Conservation (phyloP, 2,797 vertebrate species). For the Microctenopoma steveboyesi region DNA sequence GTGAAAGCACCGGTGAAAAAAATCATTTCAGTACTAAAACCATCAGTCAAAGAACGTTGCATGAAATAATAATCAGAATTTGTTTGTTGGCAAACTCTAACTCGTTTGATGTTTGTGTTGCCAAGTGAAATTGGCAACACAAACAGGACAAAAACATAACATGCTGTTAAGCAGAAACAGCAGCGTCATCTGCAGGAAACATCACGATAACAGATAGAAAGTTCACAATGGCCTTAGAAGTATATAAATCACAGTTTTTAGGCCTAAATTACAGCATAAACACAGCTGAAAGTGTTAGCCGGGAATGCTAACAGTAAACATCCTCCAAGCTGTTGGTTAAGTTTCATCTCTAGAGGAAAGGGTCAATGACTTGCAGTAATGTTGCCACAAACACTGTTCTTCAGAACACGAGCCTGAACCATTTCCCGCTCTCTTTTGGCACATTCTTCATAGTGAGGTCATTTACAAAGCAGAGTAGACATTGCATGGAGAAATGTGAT, state of each 20-base stretch:
- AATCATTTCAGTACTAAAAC: not conserved
- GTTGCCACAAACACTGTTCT: conserved; percentile 19
- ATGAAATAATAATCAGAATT: conserved; percentile 1
- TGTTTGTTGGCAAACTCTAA: conserved; percentile 30
- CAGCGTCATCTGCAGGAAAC: conserved; percentile 32
- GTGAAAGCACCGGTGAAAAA: conserved; percentile 2
- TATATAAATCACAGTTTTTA: not conserved
- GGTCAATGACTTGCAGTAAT: not conserved
- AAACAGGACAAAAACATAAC: conserved; percentile 25
- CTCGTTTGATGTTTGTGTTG: not conserved
- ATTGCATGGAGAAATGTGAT: conserved; percentile 10
- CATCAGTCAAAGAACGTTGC: conserved; percentile 14
- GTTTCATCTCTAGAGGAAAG: conserved; percentile 1
- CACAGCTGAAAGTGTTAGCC: conserved; percentile 3
- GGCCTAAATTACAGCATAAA: not conserved
- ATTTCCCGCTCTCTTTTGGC: conserved; percentile 46
- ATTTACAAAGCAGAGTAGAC: conserved; percentile 25
- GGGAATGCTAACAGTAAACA: not conserved
- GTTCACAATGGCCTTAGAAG: not conserved
- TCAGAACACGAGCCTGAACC: conserved; percentile 40
- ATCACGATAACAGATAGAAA: conserved; percentile 47
- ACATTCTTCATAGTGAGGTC: conserved; percentile 39
- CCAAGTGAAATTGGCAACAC: conserved; percentile 20
- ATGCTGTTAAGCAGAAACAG: conserved; percentile 45
- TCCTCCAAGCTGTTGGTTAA: conserved; percentile 10